Conservation (phyloP, 2,797 vertebrate genomes). For the Coreius guichenoti region DNA sequence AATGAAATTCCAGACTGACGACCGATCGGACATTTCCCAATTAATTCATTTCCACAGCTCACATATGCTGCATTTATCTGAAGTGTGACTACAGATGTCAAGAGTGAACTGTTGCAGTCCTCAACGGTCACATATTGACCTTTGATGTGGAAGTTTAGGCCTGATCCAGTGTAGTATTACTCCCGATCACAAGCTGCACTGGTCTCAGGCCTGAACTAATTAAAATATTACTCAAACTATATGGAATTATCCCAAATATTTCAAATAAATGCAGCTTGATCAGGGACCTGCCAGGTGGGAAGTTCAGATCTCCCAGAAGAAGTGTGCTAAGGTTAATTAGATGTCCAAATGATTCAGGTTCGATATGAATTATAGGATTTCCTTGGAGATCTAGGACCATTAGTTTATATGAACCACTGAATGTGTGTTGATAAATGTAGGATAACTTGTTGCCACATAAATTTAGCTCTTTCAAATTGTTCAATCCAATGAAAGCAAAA, state of each 20-base stretch:
- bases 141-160: constrained; percentile 5
- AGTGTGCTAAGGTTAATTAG: background rate
- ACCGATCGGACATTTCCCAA: constrained; percentile 22
- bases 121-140: constrained; percentile 27
- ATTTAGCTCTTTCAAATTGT: constrained; percentile 6
- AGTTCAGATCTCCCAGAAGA: constrained; percentile 28
- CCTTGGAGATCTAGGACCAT: background rate
- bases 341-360: constrained; percentile 4
- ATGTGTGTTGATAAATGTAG: constrained; percentile 21
- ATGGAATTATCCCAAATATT: constrained; percentile 18
- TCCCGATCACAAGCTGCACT: constrained; percentile 15
- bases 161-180: background rate
- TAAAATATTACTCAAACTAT: constrained; percentile 17
- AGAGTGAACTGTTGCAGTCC: constrained; percentile 30
- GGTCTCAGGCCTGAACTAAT: constrained; percentile 13
- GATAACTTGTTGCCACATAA: constrained; percentile 13
- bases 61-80: constrained; percentile 4
- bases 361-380: constrained; percentile 31
- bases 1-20: constrained; percentile 5
- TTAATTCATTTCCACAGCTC: constrained; percentile 25
- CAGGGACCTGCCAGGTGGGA: background rate
- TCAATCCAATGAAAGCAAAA: constrained; percentile 20
- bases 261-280: constrained; percentile 17
- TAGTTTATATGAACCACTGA: constrained; percentile 25
- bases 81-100: constrained; percentile 19